phyloP scores from a whole-genome alignment of 1,140 invertebrate genomes.

The Drosophila watanabei region DNA sequence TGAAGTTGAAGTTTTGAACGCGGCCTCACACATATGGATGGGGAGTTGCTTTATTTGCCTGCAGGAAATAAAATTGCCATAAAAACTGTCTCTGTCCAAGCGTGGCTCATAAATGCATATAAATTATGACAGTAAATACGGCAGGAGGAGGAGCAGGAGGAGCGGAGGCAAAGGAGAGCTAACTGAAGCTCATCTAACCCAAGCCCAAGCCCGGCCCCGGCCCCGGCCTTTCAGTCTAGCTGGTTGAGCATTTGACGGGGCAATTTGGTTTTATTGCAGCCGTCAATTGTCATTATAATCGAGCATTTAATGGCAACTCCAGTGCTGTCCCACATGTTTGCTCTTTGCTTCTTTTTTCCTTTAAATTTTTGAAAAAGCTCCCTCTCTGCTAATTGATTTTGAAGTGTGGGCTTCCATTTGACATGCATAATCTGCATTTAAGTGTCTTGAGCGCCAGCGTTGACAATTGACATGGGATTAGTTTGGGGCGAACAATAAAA shows the following conservation, averaged over 20 bases:
- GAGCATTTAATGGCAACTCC: slow-evolving; percentile 55
- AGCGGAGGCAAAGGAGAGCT: not conserved
- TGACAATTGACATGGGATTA: slow-evolving; percentile 47
- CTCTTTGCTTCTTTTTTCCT: not conserved
- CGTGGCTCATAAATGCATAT: slow-evolving; percentile 66
- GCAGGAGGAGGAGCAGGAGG: not conserved
- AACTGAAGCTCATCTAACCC: slow-evolving; percentile 40
- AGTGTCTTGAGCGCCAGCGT: slow-evolving; percentile 32
- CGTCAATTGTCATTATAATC: slow-evolving; percentile 68
- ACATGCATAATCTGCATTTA: slow-evolving; percentile 57
- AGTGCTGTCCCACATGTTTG: slow-evolving; percentile 33
- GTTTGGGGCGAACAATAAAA: slow-evolving; percentile 25
- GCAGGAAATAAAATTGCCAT: slow-evolving; percentile 78
- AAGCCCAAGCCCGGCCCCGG: not conserved
- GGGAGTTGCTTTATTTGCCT: slow-evolving; percentile 65
- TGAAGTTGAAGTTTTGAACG: slow-evolving; percentile 71
- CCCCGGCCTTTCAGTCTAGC: slow-evolving; percentile 45
- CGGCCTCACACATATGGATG: slow-evolving; percentile 24
- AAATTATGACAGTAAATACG: slow-evolving; percentile 62
- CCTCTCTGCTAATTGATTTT: slow-evolving; percentile 63
- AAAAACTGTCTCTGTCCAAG: slow-evolving; percentile 62
- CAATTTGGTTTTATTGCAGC: slow-evolving; percentile 56
- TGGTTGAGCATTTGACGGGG: slow-evolving; percentile 43
- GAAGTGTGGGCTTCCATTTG: slow-evolving; percentile 45
- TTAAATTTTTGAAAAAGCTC: slow-evolving; percentile 34